Base-by-base conservation (phyloP, 2,888 invertebrate genomes). In the Callinectes sapidus region DNA sequence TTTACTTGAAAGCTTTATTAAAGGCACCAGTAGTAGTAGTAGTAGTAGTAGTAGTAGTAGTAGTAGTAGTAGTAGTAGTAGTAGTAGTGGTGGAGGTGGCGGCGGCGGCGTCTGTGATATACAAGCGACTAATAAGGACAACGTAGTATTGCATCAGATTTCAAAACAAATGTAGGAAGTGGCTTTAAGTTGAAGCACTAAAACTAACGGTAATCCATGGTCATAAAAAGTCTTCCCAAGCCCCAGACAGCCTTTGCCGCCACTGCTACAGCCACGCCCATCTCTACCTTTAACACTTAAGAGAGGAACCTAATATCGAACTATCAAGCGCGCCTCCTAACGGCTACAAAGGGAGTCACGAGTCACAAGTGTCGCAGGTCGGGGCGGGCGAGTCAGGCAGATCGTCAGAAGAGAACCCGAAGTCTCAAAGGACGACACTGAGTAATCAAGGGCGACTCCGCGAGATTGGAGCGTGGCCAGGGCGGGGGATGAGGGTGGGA, bases 41-140 rank as follows among this genome's bases (percentile, higher is more conserved):
- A 85, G 85, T 13, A 85, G 85, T 13, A 85, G 85, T 13, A 85
- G 85, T 13, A 85, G 85, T 28, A 85, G 85, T 28, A 85, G 85
- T 28, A 85, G 85, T 28, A 85, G 85, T 28, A 85, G 85, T 28
- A 85, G 85, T 28, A 85, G 85, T 1, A 85, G 85, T 28, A 32
- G 85, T 28, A 32, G 85, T 28, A 32, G 85, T 28, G 32, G 85
- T 32, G 32, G 85, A 32, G 32, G 85, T 39, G 39, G 32, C 32
- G 85, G 61, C 23, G 6, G 23, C 18, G 23, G 6, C 18, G 10
- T 16, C 48, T 5, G 48, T 48, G 48, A 48, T 48, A 48, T 48
- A 48, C 10, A 8, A 48, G 48, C 48, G 48, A 2, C 48, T 48
- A 48, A 48, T 48, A 48, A 48, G 48, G 48, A 8, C 48, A 48